A percentile compares a stretch with the other conserved stretches of the same genome.
Evolutionary conservation across 2,113 vertebrate genomes (phyloP).

Genomic region (Mus spicilegus): DNA sequence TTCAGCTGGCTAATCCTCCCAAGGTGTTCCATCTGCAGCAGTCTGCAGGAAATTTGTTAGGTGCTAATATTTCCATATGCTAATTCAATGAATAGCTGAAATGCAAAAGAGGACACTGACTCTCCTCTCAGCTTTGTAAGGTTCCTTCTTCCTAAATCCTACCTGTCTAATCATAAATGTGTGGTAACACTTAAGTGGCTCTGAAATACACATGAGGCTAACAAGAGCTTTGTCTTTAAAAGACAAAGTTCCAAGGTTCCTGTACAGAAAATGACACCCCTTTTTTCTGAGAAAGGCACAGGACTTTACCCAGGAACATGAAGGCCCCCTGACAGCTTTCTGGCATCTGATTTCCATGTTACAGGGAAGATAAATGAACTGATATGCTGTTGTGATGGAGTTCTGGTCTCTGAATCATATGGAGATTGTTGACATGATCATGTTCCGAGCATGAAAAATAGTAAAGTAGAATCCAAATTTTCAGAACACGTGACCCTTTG

Average conservation of each 20-base stretch:
- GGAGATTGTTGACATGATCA: slow-evolving; percentile 47
- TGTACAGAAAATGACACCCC: not conserved
- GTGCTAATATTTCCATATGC: not conserved
- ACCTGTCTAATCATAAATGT: not conserved
- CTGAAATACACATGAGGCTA: not conserved
- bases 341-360: not conserved
- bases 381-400: not conserved
- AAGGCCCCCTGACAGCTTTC: not conserved
- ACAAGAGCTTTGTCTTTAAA: not conserved
- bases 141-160: not conserved
- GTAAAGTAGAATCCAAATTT: not conserved
- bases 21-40: slow-evolving; percentile 30
- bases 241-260: not conserved
- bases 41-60: not conserved
- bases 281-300: not conserved
- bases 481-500: not conserved
- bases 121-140: not conserved
- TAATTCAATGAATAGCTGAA: slow-evolving; percentile 8
- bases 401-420: not conserved
- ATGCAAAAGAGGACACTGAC: not conserved
- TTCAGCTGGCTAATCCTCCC: not conserved
- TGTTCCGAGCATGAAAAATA: slow-evolving; percentile 13
- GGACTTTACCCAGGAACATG: not conserved
- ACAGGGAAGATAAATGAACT: not conserved
- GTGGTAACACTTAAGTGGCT: not conserved